Percentiles rank a stretch among this genome's conserved stretches.
phyloP scores from a whole-genome alignment of 1,140 invertebrate species.

The Zaprionus tsacasi region DNA sequence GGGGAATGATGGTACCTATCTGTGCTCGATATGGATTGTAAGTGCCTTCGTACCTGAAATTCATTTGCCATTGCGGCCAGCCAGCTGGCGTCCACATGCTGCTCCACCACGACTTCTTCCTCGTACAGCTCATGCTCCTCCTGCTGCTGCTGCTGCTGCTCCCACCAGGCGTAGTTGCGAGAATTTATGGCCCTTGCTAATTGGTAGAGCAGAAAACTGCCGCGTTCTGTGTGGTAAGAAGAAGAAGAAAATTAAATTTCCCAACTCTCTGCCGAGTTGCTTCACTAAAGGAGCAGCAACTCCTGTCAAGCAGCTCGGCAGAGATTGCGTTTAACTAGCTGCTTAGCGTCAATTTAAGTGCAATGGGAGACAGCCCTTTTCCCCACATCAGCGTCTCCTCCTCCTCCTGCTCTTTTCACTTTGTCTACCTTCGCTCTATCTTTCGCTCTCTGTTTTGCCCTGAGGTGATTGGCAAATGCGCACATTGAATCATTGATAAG shows the following conservation, averaged over 20 bases:
- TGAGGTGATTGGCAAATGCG: slow-evolving; percentile 62
- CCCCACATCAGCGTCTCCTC: background rate
- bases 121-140: slow-evolving; percentile 27
- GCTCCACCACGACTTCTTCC: slow-evolving; percentile 37
- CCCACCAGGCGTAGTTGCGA: slow-evolving; percentile 34
- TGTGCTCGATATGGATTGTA: slow-evolving; percentile 51
- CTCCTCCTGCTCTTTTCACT: background rate
- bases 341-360: slow-evolving; percentile 9
- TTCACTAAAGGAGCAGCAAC: background rate
- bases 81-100: slow-evolving; percentile 63
- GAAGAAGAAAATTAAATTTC: slow-evolving; percentile 59
- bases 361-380: background rate
- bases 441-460: background rate
- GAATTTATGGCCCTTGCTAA: slow-evolving; percentile 78
- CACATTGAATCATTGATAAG: slow-evolving; percentile 77
- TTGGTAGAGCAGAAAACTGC: slow-evolving; percentile 75
- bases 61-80: slow-evolving; percentile 74
- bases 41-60: slow-evolving; percentile 67
- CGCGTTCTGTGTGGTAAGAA: slow-evolving; percentile 48
- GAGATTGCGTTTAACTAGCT: slow-evolving; percentile 2
- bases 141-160: slow-evolving; percentile 22
- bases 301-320: background rate
- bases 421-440: background rate
- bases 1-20: slow-evolving; percentile 35
- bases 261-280: no score